These are phyloP conservation scores for Periophthalmus modestus DNA, from an alignment of 2,113 vertebrate genomes.

Conservation along the genomic window DNA sequence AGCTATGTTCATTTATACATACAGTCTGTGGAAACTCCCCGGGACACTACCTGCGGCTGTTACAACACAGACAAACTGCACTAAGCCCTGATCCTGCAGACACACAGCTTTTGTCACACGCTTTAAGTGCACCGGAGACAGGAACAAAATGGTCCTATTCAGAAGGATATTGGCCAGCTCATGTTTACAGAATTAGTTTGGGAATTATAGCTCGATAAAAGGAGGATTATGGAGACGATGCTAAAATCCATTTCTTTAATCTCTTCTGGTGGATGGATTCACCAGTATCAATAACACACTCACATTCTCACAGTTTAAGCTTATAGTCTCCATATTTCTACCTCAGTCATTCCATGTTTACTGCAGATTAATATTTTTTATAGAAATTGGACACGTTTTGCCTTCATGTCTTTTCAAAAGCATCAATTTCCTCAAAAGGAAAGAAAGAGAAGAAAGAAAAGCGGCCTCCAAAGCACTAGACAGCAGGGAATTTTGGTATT, in stretches of 20 bases:
- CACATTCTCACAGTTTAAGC: background rate
- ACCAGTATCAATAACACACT: background rate
- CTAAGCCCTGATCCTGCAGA: no score
- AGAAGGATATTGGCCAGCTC: background rate
- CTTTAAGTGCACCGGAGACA: background rate
- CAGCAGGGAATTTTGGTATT: background rate
- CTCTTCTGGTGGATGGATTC: background rate
- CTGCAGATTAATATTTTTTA: background rate
- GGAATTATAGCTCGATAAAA: background rate
- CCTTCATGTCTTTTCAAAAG: background rate
- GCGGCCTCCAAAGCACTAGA: background rate
- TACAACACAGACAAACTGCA: no score
- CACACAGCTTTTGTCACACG: background rate
- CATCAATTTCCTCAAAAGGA: constrained; percentile 13
- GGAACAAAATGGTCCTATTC: background rate
- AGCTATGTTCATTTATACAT: no score
- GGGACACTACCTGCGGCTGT: no score
- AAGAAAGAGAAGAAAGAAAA: no score
- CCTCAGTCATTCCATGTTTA: background rate
- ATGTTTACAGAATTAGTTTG: constrained; percentile 10
- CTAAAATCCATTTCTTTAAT: constrained; percentile 3
- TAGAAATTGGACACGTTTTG: background rate
- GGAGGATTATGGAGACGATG: background rate
- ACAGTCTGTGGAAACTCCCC: no score
- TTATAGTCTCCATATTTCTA: background rate